Conservation (phyloP, 2,888 invertebrate species). For the Eristalis pertinax region DNA sequence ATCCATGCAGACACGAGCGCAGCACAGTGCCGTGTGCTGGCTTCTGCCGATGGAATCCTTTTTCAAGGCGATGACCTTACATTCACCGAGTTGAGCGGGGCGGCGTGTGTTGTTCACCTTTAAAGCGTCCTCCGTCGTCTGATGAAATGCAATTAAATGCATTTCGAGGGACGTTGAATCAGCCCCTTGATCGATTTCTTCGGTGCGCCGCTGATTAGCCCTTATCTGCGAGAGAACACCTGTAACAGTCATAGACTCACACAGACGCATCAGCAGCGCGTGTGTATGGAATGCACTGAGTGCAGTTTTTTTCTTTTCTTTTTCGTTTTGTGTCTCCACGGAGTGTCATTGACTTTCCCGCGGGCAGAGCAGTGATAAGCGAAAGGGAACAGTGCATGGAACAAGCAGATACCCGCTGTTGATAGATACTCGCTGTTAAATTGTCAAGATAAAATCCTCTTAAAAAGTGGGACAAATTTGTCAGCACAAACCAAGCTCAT, state of each 20-base stretch:
- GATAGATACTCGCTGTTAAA: constrained; percentile 43
- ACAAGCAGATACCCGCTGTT: constrained; percentile 22
- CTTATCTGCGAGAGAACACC: constrained; percentile 41
- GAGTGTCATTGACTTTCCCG: constrained; percentile 51
- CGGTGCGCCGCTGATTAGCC: constrained; percentile 9
- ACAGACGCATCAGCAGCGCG: background rate
- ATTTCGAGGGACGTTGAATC: constrained; percentile 7
- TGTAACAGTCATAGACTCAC: constrained; percentile 21
- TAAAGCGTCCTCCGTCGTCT: constrained; percentile 24
- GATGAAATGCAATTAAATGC: constrained; percentile 62
- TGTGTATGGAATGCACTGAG: background rate
- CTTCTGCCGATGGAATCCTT: constrained; percentile 14
- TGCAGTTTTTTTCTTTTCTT: constrained; percentile 30
- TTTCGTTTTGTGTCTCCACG: background rate
- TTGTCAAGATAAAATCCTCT: constrained; percentile 58
- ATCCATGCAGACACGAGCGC: background rate
- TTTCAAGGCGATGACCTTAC: constrained; percentile 49
- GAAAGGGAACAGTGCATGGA: constrained; percentile 16
- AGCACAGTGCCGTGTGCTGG: background rate
- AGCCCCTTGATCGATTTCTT: constrained; percentile 9
- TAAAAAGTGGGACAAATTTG: constrained; percentile 57
- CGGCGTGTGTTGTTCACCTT: background rate
- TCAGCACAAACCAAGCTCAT: constrained; percentile 15
- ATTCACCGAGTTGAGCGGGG: background rate
- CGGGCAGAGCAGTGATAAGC: constrained; percentile 33